Base-by-base conservation (phyloP, 2,888 invertebrate species). In the Cyrtodaria siliqua region DNA sequence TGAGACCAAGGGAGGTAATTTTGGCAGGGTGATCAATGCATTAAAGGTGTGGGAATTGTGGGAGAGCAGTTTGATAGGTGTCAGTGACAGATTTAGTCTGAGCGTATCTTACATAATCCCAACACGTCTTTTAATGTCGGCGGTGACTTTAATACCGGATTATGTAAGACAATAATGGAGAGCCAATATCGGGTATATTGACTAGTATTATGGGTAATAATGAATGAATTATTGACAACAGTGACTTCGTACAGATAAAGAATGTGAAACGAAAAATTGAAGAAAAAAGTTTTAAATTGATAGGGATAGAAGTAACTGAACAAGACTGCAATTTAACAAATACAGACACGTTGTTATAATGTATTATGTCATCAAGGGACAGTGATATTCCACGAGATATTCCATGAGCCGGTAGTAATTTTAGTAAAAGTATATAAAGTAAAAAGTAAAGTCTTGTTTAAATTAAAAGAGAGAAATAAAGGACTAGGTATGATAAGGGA, bases 51-150 rank as follows among this genome's bases (percentile, higher is more conserved):
- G 26, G 3, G 53, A n/a, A n/a, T n/a, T 23, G 33, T 55, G 40
- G 56, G 56, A 56, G 56, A 53, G 38, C 20, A n/a, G 18, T 33
- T 16, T 38, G 38, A 40, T 4, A 56, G 56, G 56, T 56, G 56
- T 40, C 56, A 18, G 6, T 56, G 23, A 24, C 40, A 56, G 56
- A 56, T 56, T 56, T 29, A 29, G 29, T 9, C 56, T 12, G 4
- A 18, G 23, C 14, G 8, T 56, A 56, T 33, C 56, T 56, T 18
- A 33, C 20, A 56, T 56, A 56, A 56, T 56, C 56, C 23, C 56
- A 9, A 33, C 40, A 56, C 8, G 56, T 38, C 33, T 56, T 56
- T 56, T 20, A 56, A 56, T 23, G 56, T 38, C 56, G 6, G n/a
- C 27, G n/a, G 8, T 53, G 26, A 53, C 44, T 44, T 18, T 6